Evolutionary conservation across 2,113 vertebrate species (phyloP).

Genomic region (Alouatta palliata): DNA sequence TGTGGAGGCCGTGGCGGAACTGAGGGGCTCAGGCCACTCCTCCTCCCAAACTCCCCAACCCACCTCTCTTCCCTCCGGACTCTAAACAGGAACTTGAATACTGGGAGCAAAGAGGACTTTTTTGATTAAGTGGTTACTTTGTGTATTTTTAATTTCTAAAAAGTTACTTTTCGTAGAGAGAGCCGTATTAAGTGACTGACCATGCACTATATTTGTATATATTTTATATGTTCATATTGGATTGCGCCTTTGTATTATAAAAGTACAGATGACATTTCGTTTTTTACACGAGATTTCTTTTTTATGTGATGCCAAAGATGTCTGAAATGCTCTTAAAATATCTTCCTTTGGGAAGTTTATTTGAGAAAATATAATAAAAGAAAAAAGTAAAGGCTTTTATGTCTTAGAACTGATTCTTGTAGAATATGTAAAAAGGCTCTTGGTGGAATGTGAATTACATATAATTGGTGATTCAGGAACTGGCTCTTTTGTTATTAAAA

Average conservation of each 20-base stretch:
- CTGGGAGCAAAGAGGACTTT: conserved; percentile 78
- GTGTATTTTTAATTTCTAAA: conserved; percentile 81
- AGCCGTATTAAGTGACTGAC: conserved; percentile 86
- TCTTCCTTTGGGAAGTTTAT: conserved; percentile 95
- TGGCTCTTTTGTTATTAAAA: not conserved
- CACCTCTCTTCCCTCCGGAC: conserved; percentile 51
- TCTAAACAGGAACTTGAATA: conserved; percentile 61
- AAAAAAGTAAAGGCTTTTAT: conserved; percentile 56
- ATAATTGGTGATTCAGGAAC: conserved; percentile 15
- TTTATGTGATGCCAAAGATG: conserved; percentile 95
- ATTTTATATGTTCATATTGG: conserved; percentile 97
- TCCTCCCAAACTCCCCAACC: not conserved
- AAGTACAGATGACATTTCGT: conserved; percentile 90
- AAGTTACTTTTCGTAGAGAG: conserved; percentile 84
- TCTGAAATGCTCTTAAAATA: conserved; percentile 90
- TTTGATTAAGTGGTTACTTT: conserved; percentile 70
- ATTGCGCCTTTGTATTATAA: conserved; percentile 96
- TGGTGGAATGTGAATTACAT: conserved; percentile 26
- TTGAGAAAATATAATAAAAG: conserved; percentile 90
- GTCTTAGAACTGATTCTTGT: conserved; percentile 66
- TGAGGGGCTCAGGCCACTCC: conserved; percentile 33
- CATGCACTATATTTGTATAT: conserved; percentile 95
- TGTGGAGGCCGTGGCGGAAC: conserved; percentile 98
- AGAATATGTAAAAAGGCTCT: not conserved
- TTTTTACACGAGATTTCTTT: conserved; percentile 89